Base-by-base conservation (phyloP, 1,140 invertebrate genomes). In the Aphis gossypii region DNA sequence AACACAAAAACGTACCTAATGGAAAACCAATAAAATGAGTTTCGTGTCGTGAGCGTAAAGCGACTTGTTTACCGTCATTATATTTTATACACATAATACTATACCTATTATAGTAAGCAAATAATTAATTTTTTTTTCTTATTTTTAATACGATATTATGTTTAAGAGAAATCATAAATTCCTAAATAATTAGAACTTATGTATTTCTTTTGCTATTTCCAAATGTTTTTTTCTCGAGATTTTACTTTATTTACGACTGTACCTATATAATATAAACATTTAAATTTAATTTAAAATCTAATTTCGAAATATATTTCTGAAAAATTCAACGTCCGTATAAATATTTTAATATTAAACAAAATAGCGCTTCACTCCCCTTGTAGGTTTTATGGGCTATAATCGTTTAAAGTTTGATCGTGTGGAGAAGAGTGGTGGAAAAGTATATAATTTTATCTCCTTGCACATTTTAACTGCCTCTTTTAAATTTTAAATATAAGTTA, bases 401-500 rank as follows among this genome's bases (percentile, higher is more conserved):
- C 60, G 60, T 76, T 76, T 76, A 76, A 76, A 76, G 60, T 76
- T 76, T 76, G 60, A 14, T 76, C 60, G 14, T n/a, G 60, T n/a
- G 60, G 60, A 35, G n/a, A 68, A 76, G 60, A 76, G 60, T 76
- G 30, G 60, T 76, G 60, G 60, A n/a, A 76, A 76, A 76, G 60
- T 18, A 68, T 68, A 68, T 68, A n/a, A 68, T 68, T 68, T 68
- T 76, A 76, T 76, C 60, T 76, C 30, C 14, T 76, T 76, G 11
- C 60, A 76, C 60, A 76, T 76, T 76, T 76, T 76, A 76, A 76
- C 60, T 76, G 60, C 60, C 60, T n/a, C 60, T 76, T 76, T n/a
- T 76, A 76, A 76, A 76, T 76, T 76, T 76, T 76, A 76, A 76
- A 76, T 76, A 76, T 76, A 76, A 76, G 60, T n/a, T 76, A 68